Conservation (phyloP, 2,888 invertebrate species). For the Nyleta sp. region DNA sequence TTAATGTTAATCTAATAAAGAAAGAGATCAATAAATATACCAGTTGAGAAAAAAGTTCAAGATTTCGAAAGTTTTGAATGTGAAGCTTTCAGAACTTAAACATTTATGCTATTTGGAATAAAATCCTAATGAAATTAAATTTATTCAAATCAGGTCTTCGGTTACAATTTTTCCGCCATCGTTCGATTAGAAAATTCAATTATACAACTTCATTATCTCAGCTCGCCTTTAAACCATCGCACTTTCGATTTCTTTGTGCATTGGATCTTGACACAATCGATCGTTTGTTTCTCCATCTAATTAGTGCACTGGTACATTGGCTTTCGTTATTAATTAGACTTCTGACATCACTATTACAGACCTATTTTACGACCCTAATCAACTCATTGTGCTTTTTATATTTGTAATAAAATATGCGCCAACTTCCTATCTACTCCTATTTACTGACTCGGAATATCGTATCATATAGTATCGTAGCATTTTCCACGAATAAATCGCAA, state of each 20-base stretch:
- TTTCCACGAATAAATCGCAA: constrained; percentile 20
- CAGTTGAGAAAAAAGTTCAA: neutral
- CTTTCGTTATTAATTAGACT: constrained; percentile 7
- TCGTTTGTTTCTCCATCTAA: constrained; percentile 26
- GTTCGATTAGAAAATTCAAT: constrained; percentile 1
- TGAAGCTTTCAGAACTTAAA: too few relatives aligned
- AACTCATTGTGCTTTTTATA: neutral
- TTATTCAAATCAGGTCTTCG: neutral
- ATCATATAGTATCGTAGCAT: neutral
- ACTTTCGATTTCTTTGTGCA: constrained; percentile 20
- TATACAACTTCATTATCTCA: constrained; percentile 20
- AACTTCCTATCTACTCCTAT: too few relatives aligned
- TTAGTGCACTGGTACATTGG: constrained; percentile 13
- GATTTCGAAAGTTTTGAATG: too few relatives aligned
- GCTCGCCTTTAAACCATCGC: neutral
- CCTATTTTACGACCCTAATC: neutral
- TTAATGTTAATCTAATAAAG: constrained; percentile 71
- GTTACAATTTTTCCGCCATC: neutral
- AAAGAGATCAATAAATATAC: too few relatives aligned
- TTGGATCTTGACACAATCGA: constrained; percentile 13
- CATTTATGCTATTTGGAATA: too few relatives aligned
- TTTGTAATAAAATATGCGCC: neutral
- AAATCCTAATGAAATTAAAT: neutral
- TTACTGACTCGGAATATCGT: constrained; percentile 3
- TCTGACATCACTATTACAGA: constrained; percentile 3